Evolutionary conservation across 2,797 vertebrate genomes (phyloP), one percentile per base, ranked within the genome.

Genomic region (Hydrophis major): DNA sequence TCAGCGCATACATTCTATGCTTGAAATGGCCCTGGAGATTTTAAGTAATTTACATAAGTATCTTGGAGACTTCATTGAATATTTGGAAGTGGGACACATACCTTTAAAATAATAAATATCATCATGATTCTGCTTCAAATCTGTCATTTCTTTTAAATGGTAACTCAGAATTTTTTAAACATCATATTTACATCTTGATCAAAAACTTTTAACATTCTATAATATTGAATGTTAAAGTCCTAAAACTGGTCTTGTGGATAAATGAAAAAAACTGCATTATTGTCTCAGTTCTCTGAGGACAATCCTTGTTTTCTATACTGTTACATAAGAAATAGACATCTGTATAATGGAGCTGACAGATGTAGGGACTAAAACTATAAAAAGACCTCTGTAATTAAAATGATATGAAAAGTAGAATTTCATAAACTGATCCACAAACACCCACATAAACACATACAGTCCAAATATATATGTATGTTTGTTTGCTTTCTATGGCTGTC

Each of bases 1-100:
- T 95, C 94, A 56, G 92, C 83, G 93, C 94, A 96, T 96, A 95
- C 97, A 95, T 95, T 94, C 94, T 92, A 94, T 95, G 94, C 95
- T 97, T 95, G 94, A 92, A 95, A 94, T 20, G 6, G 95, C 94
- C 95, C 94, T 59, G 37, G 47, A 92, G 53, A 47, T 63, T 53
- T 14, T 32, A 86, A 96, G 93, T 95, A 96, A 95, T 96, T 95
- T 95, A 91, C 94, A 93, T 22, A 1, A 6, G 18, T 95, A 95
- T 94, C 93, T 93, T 86, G 1, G 92, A 94, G 56, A 50, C 0
- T 94, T 47, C 94, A 56, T 57, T 66, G 50, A 61, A 60, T 90
- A 69, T 87, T 25, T 92, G 47, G 37, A 61, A 16, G 56, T 8
- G 4, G 18, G 25, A 12, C 11, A 4, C 47, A 2, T 57, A 20